Evolutionary conservation across 1,140 invertebrate species (phyloP).

Genomic region (Drosophila parvula): DNA sequence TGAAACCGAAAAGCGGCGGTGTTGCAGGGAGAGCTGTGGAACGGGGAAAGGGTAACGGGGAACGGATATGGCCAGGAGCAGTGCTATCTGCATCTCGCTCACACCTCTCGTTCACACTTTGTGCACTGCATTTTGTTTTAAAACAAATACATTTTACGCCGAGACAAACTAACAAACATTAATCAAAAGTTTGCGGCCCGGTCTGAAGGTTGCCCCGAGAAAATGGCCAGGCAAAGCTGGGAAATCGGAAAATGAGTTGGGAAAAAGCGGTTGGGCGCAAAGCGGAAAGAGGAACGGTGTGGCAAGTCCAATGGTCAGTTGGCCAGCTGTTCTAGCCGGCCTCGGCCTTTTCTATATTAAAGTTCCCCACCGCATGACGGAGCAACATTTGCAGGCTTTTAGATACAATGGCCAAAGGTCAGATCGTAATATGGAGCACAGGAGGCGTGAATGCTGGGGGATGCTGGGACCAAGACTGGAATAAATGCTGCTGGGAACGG

Average conservation of each 20-base stretch:
- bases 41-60: neutral
- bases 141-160: slow-evolving; percentile 76
- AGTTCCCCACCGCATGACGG: slow-evolving; percentile 46
- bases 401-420: slow-evolving; percentile 61
- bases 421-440: slow-evolving; percentile 48
- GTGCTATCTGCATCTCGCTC: slow-evolving; percentile 39
- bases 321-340: slow-evolving; percentile 42
- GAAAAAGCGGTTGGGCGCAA: slow-evolving; percentile 12
- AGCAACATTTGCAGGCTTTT: slow-evolving; percentile 51
- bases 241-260: slow-evolving; percentile 29
- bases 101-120: slow-evolving; percentile 45
- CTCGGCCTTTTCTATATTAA: slow-evolving; percentile 54
- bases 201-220: slow-evolving; percentile 58
- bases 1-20: slow-evolving; percentile 7
- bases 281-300: neutral
- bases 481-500: slow-evolving; percentile 34
- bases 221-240: slow-evolving; percentile 34
- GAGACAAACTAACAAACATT: slow-evolving; percentile 76
- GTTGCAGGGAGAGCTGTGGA: neutral
- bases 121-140: slow-evolving; percentile 69
- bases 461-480: slow-evolving; percentile 3
- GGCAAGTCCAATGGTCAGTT: slow-evolving; percentile 30
- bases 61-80: slow-evolving; percentile 25
- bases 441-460: neutral
- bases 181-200: slow-evolving; percentile 74